Evolutionary conservation across 2,113 vertebrate genomes (phyloP).

Genomic region (Prinia subflava): DNA sequence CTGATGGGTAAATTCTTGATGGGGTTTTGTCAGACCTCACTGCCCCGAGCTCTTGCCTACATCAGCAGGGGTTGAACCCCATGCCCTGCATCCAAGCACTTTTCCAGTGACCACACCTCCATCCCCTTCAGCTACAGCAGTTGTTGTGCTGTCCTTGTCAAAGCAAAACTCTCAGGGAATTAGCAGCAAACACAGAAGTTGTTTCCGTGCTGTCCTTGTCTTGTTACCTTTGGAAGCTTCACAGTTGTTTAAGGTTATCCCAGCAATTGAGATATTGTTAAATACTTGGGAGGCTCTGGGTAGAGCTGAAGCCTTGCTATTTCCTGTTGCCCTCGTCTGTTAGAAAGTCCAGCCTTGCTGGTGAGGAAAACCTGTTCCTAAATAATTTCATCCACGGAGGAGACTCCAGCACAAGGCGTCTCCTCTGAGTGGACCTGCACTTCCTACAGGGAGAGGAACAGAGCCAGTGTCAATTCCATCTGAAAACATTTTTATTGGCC

Average conservation of each 20-base stretch:
- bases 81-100: background rate
- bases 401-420: background rate
- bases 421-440: background rate
- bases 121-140: background rate
- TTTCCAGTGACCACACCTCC: background rate
- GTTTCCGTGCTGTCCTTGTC: background rate
- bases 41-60: background rate
- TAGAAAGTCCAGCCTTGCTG: background rate
- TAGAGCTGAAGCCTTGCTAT: background rate
- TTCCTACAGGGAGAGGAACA: background rate
- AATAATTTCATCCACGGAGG: background rate
- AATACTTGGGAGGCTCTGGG: background rate
- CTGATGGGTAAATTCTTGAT: background rate
- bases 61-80: background rate
- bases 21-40: background rate
- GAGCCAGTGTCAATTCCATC: background rate
- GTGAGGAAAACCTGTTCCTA: background rate
- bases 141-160: no score
- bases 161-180: background rate
- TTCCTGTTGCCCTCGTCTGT: background rate
- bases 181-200: background rate
- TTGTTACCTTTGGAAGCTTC: background rate
- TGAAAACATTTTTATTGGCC: background rate
- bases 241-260: fast-evolving
- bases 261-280: background rate